Evolutionary conservation across 2,888 invertebrate genomes (phyloP), one percentile per base, ranked within the genome.

Genomic region (Ariolimax columbianus): DNA sequence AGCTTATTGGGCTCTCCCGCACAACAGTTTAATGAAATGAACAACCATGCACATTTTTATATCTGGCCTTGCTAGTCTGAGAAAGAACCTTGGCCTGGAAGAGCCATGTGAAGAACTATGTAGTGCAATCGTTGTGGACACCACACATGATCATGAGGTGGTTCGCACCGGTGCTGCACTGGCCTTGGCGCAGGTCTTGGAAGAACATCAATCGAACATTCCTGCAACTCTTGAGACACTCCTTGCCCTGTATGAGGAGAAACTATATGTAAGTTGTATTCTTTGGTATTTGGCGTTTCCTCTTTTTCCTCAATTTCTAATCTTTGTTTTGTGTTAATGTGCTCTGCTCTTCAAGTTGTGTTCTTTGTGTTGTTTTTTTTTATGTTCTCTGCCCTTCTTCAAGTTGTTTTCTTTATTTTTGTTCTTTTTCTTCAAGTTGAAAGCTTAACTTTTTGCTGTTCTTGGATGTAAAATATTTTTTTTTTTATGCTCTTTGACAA

Each of bases 111-210:
- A 90, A 63, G 92, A 92, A 59, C 88, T 93, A 84, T 91, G 92
- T 83, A 82, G 72, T 36, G 88, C 89, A 11, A 86, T 93, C 72
- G 89, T 92, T 26, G 88, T 90, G 47, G 93, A 93, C 84, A 88
- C 97, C 66, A 96, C 96, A 89, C 97, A 98, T 94, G 96, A 97
- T 0, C 96, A 97, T 77, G 96, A 97, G 90, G 96, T 96, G 82
- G 96, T 98, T 80, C 97, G 98, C 93, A 96, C 96, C 88, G 96
- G 98, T 1, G 97, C 97, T 0, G 97, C 98, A 0, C 95, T 95
- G 86, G 97, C 98, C 14, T 95, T 98, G 80, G 97, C 97, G 0
- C 95, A 91, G 73, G 91, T 92, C 2, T 87, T 93, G 40, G 87
- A 88, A 47, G 86, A 87, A 17, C 95, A 96, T 89, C 93, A 94